Evolutionary conservation across 2,797 vertebrate genomes (phyloP).

Genomic region (Champsocephalus gunnari): DNA sequence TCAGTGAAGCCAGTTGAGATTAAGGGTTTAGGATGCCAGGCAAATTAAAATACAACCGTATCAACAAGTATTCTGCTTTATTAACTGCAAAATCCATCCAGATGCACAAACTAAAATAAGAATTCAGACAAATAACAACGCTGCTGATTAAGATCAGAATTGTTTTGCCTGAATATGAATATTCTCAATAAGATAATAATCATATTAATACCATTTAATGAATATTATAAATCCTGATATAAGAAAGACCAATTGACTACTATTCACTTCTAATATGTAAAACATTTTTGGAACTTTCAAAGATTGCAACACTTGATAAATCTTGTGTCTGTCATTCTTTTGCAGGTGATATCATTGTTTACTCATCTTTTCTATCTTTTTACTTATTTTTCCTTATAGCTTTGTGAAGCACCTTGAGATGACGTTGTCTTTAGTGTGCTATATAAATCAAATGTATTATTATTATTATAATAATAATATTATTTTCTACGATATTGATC

Average conservation of each 20-base stretch:
- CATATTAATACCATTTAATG: too few relatives aligned
- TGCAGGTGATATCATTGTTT: constrained; percentile 35
- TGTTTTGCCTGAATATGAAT: too few relatives aligned
- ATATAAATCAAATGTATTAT: too few relatives aligned
- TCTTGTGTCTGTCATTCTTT: constrained; percentile 19
- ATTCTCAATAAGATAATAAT: too few relatives aligned
- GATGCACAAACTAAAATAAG: constrained; percentile 33
- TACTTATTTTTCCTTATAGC: too few relatives aligned
- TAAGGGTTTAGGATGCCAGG: constrained; percentile 54
- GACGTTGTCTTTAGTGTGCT: too few relatives aligned
- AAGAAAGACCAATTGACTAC: background rate
- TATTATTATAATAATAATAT: too few relatives aligned
- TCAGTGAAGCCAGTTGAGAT: constrained; percentile 37
- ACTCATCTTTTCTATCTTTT: background rate
- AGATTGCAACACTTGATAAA: background rate
- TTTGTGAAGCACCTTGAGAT: too few relatives aligned
- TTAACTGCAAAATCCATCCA: constrained; percentile 29
- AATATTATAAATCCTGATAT: background rate
- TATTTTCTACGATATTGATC: constrained; percentile 21
- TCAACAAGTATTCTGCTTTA: constrained; percentile 48
- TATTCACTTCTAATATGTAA: too few relatives aligned
- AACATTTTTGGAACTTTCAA: background rate
- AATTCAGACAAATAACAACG: constrained; percentile 22
- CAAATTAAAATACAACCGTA: constrained; percentile 46
- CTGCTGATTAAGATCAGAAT: background rate